phyloP scores from a whole-genome alignment of 2,888 invertebrate genomes.

The Parapristionchus giblindavisi region DNA sequence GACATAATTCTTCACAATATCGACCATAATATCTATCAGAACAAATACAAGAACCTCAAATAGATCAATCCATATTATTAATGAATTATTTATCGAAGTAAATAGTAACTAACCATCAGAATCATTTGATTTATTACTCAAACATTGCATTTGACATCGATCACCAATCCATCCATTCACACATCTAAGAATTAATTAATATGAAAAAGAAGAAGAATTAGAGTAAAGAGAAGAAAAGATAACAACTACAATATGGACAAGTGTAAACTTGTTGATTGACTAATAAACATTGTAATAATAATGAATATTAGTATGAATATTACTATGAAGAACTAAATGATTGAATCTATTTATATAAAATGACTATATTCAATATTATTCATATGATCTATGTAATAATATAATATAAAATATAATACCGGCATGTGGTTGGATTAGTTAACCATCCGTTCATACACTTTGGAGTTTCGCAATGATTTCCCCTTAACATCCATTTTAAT shows the following conservation, averaged over 20 bases:
- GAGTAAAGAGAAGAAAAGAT: neutral
- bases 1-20: constrained; percentile 44
- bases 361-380: neutral
- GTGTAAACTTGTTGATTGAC: neutral
- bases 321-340: neutral
- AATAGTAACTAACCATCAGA: no score
- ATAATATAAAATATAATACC: neutral
- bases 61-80: no score
- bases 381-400: neutral
- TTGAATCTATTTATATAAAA: neutral
- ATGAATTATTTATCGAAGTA: no score
- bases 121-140: no score
- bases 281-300: neutral
- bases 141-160: no score
- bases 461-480: neutral
- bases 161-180: no score
- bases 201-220: neutral
- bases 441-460: constrained; percentile 22
- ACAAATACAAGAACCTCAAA: neutral
- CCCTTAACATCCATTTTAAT: neutral
- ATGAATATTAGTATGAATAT: neutral
- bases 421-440: neutral
- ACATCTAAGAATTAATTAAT: no score
- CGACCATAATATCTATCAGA: constrained; percentile 37
- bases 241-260: neutral